Base-by-base conservation (phyloP, 2,797 vertebrate genomes). In the Tokudaia muenninki region DNA sequence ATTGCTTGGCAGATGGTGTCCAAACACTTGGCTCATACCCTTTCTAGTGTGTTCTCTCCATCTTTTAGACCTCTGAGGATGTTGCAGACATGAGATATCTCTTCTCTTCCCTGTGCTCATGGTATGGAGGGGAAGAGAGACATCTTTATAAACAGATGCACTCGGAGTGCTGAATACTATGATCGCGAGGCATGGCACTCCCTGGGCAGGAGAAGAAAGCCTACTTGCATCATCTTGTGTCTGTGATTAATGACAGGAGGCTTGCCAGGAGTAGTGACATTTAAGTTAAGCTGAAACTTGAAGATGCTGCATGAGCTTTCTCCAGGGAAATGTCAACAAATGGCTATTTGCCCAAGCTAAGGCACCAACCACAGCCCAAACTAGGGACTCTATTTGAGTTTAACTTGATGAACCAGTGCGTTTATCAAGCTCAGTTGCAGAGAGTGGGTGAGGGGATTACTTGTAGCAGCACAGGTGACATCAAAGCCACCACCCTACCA, bases 191-290 rank as follows among this genome's bases (percentile, higher is more conserved):
- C 3, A 16, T 37, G 84, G 52, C 81, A 16, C 2, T 1, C 63
- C 31, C 21, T 52, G 47, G 63, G 14, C 29, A 16, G 12, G 4
- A 14, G 21, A 72, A 14, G 10, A 34, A 78, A 6, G 31, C 65
- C 37, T 83, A 55, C 4, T 3, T 50, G 21, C 3, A 2, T 77
- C 16, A 0, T n/a, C 19, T 59, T 41, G 2, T 61, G 19, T 61
- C 89, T 57, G 31, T 31, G 47, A 95, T 82, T 47, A 74, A 67
- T 41, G 37, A 86, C 82, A 67, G 5, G 14, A 74, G 2, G 16
- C 34, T 93, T 94, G 52, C 74, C 57, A 47, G 93, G 84, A 89
- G 34, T 74, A 88, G 31, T 59, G 74, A 78, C 47, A 65, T 52
- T 88, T 72, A 81, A 75, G 59, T 37, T 65, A 52, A 94, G 63